Conservation (phyloP, 2,113 vertebrate genomes). For the Odobenus rosmarus region DNA sequence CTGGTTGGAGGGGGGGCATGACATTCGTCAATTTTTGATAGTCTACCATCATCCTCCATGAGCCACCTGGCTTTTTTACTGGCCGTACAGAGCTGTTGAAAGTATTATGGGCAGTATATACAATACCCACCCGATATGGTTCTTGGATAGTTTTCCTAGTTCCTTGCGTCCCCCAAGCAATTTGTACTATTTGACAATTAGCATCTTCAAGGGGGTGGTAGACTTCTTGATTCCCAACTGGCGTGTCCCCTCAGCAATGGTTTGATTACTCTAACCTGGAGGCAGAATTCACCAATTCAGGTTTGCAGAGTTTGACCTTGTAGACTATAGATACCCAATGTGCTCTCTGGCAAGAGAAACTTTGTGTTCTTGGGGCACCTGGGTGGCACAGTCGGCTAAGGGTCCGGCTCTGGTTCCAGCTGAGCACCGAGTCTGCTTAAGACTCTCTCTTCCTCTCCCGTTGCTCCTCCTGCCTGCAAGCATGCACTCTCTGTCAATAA, state of each 20-base stretch:
- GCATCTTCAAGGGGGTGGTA: neutral
- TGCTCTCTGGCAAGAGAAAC: neutral
- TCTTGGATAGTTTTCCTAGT: neutral
- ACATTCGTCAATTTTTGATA: neutral
- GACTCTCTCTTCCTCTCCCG: neutral
- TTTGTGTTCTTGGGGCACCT: neutral
- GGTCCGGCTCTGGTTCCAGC: neutral
- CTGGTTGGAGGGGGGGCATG: neutral
- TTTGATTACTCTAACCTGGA: neutral
- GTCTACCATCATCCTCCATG: neutral
- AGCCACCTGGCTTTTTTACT: neutral
- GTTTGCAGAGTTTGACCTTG: neutral
- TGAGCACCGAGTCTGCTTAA: neutral
- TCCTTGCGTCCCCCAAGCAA: neutral
- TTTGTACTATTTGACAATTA: neutral
- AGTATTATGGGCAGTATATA: neutral
- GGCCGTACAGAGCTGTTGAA: too few relatives aligned
- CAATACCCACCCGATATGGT: neutral
- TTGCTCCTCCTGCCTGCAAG: too few relatives aligned
- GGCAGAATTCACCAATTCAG: neutral
- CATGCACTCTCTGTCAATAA: too few relatives aligned
- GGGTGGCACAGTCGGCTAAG: neutral
- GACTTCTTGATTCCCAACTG: neutral
- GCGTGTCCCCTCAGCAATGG: neutral
- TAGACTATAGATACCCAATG: neutral